A percentile compares a stretch with the other conserved stretches of the same genome.
Evolutionary conservation across 2,113 vertebrate genomes (phyloP).

Genomic region (Theristicus caerulescens): DNA sequence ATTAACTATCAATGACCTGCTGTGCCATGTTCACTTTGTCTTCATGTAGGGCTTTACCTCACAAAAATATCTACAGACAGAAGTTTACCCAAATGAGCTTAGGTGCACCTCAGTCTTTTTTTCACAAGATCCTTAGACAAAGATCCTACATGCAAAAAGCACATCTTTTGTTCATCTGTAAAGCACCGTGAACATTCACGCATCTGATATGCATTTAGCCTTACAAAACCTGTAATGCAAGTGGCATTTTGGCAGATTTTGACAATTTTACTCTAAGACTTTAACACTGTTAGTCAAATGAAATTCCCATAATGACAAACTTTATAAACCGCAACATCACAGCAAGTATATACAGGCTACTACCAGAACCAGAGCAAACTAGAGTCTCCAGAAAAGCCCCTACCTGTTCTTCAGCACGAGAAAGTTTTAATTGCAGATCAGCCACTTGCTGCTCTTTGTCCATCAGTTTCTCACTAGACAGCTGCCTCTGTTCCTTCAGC

Average conservation of each 20-base stretch:
- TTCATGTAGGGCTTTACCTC: not conserved
- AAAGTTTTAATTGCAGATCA: slow-evolving; percentile 92
- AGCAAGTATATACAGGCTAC: not conserved
- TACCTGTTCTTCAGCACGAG: slow-evolving; percentile 93
- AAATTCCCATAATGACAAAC: not conserved
- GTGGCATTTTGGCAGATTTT: not conserved
- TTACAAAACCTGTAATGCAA: not conserved
- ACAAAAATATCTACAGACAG: not conserved
- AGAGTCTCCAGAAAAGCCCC: not conserved
- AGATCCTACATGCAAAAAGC: not conserved
- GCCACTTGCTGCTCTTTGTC: slow-evolving; percentile 95
- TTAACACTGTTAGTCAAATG: not conserved
- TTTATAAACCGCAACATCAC: not conserved
- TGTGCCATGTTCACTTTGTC: not conserved
- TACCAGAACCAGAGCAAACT: not conserved
- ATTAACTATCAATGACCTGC: not conserved
- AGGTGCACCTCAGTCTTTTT: not conserved
- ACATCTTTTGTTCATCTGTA: not conserved
- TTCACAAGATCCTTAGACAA: not conserved
- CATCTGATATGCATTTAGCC: not conserved
- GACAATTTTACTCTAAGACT: not conserved
- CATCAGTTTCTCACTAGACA: slow-evolving; percentile 95
- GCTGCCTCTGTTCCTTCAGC: slow-evolving; percentile 96
- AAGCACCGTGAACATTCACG: not conserved
- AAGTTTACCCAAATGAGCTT: not conserved